phyloP scores from a whole-genome alignment of 2,113 vertebrate species.

The Lipophrys pholis region DNA sequence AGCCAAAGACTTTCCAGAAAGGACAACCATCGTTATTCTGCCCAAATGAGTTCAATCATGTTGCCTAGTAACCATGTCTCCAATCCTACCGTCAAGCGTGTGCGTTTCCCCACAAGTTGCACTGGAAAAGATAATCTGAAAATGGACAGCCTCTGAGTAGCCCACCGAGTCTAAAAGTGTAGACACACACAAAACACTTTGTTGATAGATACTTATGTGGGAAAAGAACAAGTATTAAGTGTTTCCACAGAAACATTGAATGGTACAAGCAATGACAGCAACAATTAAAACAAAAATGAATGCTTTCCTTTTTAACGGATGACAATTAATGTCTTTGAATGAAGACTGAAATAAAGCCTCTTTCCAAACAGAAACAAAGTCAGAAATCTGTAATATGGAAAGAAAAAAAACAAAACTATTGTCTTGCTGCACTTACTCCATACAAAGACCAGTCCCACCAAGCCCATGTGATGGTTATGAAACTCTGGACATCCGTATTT shows the following conservation, averaged over 20 bases:
- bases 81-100: too few species aligned
- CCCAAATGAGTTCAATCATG: too few species aligned
- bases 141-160: too few species aligned
- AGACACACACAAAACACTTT: too few species aligned
- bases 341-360: background rate
- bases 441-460: background rate
- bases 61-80: too few species aligned
- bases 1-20: too few species aligned
- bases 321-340: background rate
- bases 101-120: too few species aligned
- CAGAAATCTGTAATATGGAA: too few species aligned
- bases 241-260: background rate
- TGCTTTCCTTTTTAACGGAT: background rate
- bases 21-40: too few species aligned
- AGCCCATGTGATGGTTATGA: background rate
- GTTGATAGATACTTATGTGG: background rate
- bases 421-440: background rate
- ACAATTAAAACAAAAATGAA: background rate
- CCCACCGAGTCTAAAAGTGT: too few species aligned
- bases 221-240: background rate
- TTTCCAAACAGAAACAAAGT: background rate
- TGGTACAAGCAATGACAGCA: background rate
- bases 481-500: background rate
- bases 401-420: too few species aligned
- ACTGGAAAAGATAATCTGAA: too few species aligned